A percentile compares a stretch with the other conserved stretches of the same genome.
Evolutionary conservation across 2,888 invertebrate genomes (phyloP).

Genomic region (Papilio demoleus): DNA sequence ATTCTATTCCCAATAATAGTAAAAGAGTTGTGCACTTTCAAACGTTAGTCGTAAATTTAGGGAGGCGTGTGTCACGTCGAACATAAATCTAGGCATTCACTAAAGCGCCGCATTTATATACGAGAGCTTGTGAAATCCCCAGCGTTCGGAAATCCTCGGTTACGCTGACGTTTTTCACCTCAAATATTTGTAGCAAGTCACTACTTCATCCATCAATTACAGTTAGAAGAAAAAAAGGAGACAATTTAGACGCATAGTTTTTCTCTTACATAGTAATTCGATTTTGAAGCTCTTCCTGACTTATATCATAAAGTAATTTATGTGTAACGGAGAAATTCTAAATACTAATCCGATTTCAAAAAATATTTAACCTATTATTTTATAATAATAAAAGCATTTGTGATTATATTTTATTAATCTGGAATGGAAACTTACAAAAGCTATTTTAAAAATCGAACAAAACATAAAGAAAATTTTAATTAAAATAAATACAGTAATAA

Average conservation of each 20-base stretch:
- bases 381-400: too few relatives aligned
- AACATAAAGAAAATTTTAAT: too few relatives aligned
- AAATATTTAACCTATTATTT: too few relatives aligned
- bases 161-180: slow-evolving; percentile 55
- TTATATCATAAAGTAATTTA: too few relatives aligned
- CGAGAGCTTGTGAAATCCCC: slow-evolving; percentile 55
- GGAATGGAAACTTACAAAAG: too few relatives aligned
- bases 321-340: too few relatives aligned
- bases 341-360: too few relatives aligned
- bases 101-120: slow-evolving; percentile 79
- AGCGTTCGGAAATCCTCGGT: slow-evolving; percentile 47
- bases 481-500: too few relatives aligned
- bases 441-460: too few relatives aligned
- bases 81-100: slow-evolving; percentile 77
- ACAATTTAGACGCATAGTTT: not conserved
- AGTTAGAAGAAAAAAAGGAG: not conserved
- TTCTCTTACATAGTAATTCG: too few relatives aligned
- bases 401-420: too few relatives aligned
- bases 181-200: slow-evolving; percentile 63
- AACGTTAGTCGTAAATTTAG: slow-evolving; percentile 33
- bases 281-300: too few relatives aligned
- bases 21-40: slow-evolving; percentile 29
- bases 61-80: slow-evolving; percentile 43
- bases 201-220: slow-evolving; percentile 57
- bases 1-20: slow-evolving; percentile 8